These are phyloP conservation scores for Solea senegalensis DNA, from an alignment of 2,113 vertebrate genomes.

Conservation along the genomic window DNA sequence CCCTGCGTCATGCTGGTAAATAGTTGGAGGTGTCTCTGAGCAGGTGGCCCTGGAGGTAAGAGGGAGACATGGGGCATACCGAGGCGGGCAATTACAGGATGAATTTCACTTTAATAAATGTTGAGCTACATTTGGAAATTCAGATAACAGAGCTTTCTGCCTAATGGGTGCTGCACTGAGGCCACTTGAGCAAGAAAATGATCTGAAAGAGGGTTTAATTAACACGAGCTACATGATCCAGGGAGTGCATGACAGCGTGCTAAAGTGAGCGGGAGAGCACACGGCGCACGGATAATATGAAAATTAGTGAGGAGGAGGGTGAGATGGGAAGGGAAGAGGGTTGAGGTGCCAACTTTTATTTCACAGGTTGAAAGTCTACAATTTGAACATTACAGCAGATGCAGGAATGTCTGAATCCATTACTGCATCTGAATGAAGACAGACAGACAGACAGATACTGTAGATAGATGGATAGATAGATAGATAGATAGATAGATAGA, in stretches of 20 bases:
- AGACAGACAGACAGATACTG: no score
- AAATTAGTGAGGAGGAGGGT: constrained; percentile 71
- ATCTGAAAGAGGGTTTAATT: constrained; percentile 96
- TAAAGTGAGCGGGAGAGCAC: constrained; percentile 70
- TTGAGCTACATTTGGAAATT: constrained; percentile 95
- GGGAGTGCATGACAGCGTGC: constrained; percentile 73
- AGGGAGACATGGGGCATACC: constrained; percentile 87
- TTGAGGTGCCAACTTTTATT: constrained; percentile 70
- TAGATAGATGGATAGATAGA: no score
- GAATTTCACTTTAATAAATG: constrained; percentile 98
- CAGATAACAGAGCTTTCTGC: constrained; percentile 88
- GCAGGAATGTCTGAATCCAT: constrained; percentile 8
- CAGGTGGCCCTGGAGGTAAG: constrained; percentile 91
- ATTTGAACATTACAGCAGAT: constrained; percentile 33
- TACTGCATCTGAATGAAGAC: constrained; percentile 5
- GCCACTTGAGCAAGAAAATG: constrained; percentile 92
- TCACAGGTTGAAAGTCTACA: constrained; percentile 62
- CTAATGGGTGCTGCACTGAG: constrained; percentile 86
- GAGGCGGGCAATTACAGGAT: constrained; percentile 91
- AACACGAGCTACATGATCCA: constrained; percentile 88
- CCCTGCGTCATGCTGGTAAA: constrained; percentile 83
- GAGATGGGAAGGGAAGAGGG: constrained; percentile 26
- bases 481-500: no score
- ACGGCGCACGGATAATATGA: constrained; percentile 68
- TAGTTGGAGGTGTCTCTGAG: constrained; percentile 82